A percentile compares a stretch with the other conserved stretches of the same genome.
phyloP scores from a whole-genome alignment of 2,888 invertebrate species.

The Dusona sp. region DNA sequence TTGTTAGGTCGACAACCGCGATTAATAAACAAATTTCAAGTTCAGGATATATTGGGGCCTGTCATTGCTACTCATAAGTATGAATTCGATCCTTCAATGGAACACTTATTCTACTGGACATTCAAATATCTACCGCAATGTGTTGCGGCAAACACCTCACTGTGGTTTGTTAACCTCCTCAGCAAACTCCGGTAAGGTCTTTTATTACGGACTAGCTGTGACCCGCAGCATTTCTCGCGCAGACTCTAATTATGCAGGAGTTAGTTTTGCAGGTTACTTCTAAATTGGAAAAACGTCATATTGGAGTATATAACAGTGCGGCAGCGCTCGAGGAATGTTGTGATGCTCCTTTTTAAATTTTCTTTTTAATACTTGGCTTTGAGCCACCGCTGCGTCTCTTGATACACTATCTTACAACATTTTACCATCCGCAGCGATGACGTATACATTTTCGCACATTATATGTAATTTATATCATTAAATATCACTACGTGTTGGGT shows the following conservation, averaged over 20 bases:
- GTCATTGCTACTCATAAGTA: background rate
- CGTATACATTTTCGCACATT: background rate
- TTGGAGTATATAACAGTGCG: background rate
- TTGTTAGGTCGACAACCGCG: background rate
- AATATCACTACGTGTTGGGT: background rate
- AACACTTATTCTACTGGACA: background rate
- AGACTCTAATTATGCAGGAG: background rate
- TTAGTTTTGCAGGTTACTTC: background rate
- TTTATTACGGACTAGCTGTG: background rate
- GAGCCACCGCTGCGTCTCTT: background rate
- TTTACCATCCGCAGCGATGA: background rate
- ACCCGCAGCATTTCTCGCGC: background rate
- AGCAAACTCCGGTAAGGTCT: too few relatives aligned
- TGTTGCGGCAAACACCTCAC: too few relatives aligned
- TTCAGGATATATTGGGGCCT: background rate
- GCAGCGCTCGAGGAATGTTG: background rate
- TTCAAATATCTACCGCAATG: background rate
- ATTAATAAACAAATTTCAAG: background rate
- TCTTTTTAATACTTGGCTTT: background rate
- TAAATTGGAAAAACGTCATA: background rate
- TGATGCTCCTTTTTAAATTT: background rate
- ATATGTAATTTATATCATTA: background rate
- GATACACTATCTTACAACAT: background rate
- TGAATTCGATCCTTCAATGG: background rate
- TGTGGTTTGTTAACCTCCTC: background rate